Conservation (phyloP, 1,140 invertebrate genomes). For the Cheumatopsyche charites region DNA sequence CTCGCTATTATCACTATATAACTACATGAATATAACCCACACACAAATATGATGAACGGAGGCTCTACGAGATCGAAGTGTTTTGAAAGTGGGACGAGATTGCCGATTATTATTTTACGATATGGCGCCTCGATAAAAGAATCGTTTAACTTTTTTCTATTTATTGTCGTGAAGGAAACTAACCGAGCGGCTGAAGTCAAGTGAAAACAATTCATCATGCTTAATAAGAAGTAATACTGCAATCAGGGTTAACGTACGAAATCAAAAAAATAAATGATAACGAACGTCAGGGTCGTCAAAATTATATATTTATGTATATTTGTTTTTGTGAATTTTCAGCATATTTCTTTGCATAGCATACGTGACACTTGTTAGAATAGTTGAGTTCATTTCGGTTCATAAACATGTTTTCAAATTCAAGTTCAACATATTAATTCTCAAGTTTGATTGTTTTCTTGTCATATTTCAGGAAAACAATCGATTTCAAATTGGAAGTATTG, state of each 20-base stretch:
- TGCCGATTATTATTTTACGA: constrained; percentile 10
- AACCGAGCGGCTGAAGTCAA: constrained; percentile 21
- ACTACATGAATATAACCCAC: no score
- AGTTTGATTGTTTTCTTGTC: no score
- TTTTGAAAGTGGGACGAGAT: neutral
- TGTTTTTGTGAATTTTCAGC: no score
- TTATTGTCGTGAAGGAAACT: constrained; percentile 7
- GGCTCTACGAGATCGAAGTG: neutral
- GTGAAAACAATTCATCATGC: constrained; percentile 29
- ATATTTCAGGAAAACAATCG: no score
- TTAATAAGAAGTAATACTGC: neutral
- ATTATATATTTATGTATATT: neutral
- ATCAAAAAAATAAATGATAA: neutral
- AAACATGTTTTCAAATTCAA: no score
- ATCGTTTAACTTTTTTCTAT: neutral
- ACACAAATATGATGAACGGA: neutral
- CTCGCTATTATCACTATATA: neutral
- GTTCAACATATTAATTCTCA: no score
- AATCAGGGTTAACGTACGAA: neutral
- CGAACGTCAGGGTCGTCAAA: neutral
- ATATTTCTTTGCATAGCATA: neutral
- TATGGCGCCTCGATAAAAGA: neutral
- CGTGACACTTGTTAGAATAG: neutral
- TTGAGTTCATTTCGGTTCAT: neutral
- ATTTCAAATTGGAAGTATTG: no score